Base-by-base conservation (phyloP, 2,888 invertebrate genomes). In the Malthinus seriepunctatus region DNA sequence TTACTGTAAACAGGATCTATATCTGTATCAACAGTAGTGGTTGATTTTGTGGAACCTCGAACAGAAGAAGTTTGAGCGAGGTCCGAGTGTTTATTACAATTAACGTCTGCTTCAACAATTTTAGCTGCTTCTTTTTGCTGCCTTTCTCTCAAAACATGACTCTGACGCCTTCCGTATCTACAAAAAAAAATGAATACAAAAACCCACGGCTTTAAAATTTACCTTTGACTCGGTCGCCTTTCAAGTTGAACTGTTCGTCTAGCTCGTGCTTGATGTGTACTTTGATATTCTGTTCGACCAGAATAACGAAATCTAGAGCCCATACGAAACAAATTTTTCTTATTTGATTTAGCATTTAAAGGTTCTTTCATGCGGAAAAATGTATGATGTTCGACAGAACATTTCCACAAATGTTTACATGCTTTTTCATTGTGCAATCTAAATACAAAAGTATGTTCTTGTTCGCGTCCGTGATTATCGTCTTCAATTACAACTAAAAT, bases 381-480 rank as follows among this genome's bases (percentile, higher is more conserved):
- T 1, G 97, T 94, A 82, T 99, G 99, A 81, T 99, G 97, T 79
- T 99, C 99, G 0, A 99, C 94, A 23, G 98, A 98, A 83, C 99
- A 99, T 80, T 99, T 99, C 99, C 99, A 99, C 65, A 99, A 82
- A 81, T 99, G 99, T 79, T 99, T 99, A 78, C 97, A 97, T 1
- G 98, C 97, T 78, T 97, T 97, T 77, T 97, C 95, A 76, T 97
- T 98, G 68, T 93, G 90, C 67, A 98, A 81, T 56, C 88, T 83
- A 79, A 99, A 99, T 3, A 99, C 97, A 79, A 99, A 99, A 0
- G 97, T 97, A 79, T 99, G 99, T 76, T 99, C 97, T 75, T 98
- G 97, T 78, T 97, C 95, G 48, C 90, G 84, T 0, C 96, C 96
- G 78, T 95, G 93, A 76, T 98, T 98, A 75, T 98, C 97, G 78